Evolutionary conservation across 2,888 invertebrate species (phyloP), one percentile per base, ranked within the genome.

Genomic region (Perdita meconis): DNA sequence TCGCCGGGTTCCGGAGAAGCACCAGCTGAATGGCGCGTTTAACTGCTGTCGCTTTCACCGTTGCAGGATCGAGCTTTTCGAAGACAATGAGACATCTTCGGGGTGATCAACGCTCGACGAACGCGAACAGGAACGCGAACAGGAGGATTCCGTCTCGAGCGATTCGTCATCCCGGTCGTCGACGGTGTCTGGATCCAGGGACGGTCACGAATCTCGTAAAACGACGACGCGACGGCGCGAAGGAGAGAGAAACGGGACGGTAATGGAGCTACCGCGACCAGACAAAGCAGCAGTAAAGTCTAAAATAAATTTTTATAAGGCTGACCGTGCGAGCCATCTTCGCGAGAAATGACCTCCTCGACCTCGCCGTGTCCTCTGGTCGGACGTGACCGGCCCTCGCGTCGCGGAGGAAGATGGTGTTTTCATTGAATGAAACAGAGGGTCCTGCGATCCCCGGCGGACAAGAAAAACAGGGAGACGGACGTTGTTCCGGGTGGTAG

Each of bases 281-380:
- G 70, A 66, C 47, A 47, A 50, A 64, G 19, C 24, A 0, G 34
- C 47, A 44, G 53, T 60, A 75, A 72, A 66, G 34, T 42, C 5
- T 10, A 8, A 42, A 56, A 61, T 44, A 56, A 61, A 56, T 61
- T 36, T 64, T 53, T 59, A 24, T 4, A 59, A 26, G 57, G 44
- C 19, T 26, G 2, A 22, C 36, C 6, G 55, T n/a, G 13, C n/a
- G n/a, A n/a, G n/a, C 24, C n/a, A 13, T 6, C 6, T 0, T 6
- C 30, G n/a, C 13, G 30, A 8, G 36, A n/a, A 38, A n/a, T 34
- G 50, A 38, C 34, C 36, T 50, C 12, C 12, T 10, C 3, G 2
- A 30, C 30, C 19, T 19, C 22, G 47, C 47, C 16, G 8, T 19
- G 3, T 22, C 19, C 10, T 19, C 47, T 47, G 47, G 19, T 19